Conservation (phyloP, 23 tunicate species). For the Botrylloides violaceus region DNA sequence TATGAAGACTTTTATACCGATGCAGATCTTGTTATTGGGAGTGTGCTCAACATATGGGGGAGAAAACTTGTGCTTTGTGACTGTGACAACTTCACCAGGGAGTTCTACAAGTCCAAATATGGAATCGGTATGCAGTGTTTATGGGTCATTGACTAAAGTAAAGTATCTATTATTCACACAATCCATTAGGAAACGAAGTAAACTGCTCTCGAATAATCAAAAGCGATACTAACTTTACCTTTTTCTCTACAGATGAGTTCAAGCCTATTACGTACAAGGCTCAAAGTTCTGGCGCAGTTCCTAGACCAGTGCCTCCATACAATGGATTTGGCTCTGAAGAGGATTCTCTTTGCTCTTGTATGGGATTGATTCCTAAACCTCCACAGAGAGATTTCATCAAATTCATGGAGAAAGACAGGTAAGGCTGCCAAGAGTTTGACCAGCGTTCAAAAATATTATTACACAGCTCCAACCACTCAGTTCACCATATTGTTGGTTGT, state of each 20-base stretch:
- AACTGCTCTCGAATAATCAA: slow-evolving; percentile 8
- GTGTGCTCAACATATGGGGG: slow-evolving; percentile 87
- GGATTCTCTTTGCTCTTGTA: slow-evolving; percentile 89
- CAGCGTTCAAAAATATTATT: background rate
- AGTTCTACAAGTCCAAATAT: slow-evolving; percentile 85
- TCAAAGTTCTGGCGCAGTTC: slow-evolving; percentile 36
- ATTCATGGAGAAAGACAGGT: slow-evolving; percentile 98
- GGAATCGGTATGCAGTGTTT: slow-evolving; percentile 55
- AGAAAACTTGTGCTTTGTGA: slow-evolving; percentile 65
- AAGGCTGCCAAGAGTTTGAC: background rate
- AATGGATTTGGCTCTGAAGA: slow-evolving; percentile 97
- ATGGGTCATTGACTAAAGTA: background rate
- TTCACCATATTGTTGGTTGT: background rate
- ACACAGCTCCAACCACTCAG: background rate
- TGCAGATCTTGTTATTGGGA: slow-evolving; percentile 86
- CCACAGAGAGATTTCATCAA: slow-evolving; percentile 97
- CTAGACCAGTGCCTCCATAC: slow-evolving; percentile 91
- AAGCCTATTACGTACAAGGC: slow-evolving; percentile 65
- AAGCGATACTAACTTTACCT: background rate
- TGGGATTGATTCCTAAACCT: slow-evolving; percentile 93
- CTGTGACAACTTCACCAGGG: slow-evolving; percentile 94
- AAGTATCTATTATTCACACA: background rate
- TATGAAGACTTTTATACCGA: slow-evolving; percentile 93
- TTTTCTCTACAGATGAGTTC: slow-evolving; percentile 59
- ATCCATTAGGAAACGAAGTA: too few species aligned